Percentiles rank a stretch among this genome's conserved stretches.
These are phyloP conservation scores for Apoda limacodes DNA, from an alignment of 2,888 invertebrate species.

Conservation along the genomic window DNA sequence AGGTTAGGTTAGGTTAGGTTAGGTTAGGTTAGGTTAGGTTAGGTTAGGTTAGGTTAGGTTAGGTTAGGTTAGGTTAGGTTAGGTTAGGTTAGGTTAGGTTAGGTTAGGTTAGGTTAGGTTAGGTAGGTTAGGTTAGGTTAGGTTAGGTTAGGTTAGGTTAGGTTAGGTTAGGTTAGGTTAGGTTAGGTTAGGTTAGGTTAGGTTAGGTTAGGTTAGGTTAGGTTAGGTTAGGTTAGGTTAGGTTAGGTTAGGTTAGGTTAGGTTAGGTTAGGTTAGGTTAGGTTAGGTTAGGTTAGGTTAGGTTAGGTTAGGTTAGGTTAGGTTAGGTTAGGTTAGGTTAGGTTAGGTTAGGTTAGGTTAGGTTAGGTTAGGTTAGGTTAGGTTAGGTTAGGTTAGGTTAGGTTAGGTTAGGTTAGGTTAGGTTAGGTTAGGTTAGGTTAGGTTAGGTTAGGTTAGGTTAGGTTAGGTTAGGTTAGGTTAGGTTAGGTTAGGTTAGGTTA, in stretches of 20 bases:
- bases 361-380: constrained; percentile 8
- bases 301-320: constrained; percentile 7
- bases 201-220: constrained; percentile 13
- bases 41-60: too few relatives aligned
- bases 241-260: constrained; percentile 9
- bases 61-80: too few relatives aligned
- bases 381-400: constrained; percentile 7
- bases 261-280: constrained; percentile 13
- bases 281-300: constrained; percentile 14
- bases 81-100: too few relatives aligned
- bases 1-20: constrained; percentile 12
- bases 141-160: constrained; percentile 11
- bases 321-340: constrained; percentile 12
- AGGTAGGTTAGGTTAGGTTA: too few relatives aligned
- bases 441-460: constrained; percentile 15
- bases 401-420: constrained; percentile 11
- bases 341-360: constrained; percentile 14
- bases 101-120: constrained; percentile 14
- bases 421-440: constrained; percentile 18
- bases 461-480: constrained; percentile 16
- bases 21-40: constrained; percentile 16
- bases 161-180: constrained; percentile 16
- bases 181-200: constrained; percentile 12
- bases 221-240: constrained; percentile 12
- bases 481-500: constrained; percentile 19